Base-by-base conservation (phyloP, 1,140 invertebrate species). In the Stegodyphus dumicola region DNA sequence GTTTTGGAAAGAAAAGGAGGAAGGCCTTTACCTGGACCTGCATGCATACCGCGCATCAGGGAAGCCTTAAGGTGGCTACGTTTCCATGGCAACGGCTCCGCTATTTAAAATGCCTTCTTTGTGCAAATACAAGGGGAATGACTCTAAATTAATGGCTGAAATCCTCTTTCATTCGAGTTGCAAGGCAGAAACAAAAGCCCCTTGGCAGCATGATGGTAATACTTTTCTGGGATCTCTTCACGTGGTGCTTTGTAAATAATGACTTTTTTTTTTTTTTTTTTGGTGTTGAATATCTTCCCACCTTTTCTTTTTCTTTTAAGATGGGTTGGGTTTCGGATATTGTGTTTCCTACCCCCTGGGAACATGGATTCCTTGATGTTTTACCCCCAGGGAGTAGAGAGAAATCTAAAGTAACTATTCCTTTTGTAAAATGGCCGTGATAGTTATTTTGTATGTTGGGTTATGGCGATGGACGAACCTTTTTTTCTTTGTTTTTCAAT, bases 91-190 rank as follows among this genome's bases (percentile, higher is more conserved):
- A 60, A 85, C 81, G 70, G 70, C 56, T 60, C 48, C 81, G 69
- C 80, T 75, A 75, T 83, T 71, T 80, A 80, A 80, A 80, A 80
- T 80, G 67, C 77, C 66, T 80, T 76, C 81, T 77, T 60, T 77
- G 81, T 85, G 81, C 81, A 83, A 83, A 83, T 83, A 83, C 81
- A 76, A 77, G 73, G 69, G 81, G 81, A 85, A 85, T 85, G 81
- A 85, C 73, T 85, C 81, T 77, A 85, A 85, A 85, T 85, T 85
- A 85, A 85, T 85, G 81, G 81, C 70, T 77, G 64, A 69, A 77
- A 85, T 76, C 74, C 81, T 70, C 66, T 85, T 85, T 76, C 81
- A 75, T 83, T 65, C 70, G 17, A 49, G 60, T 53, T 18, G 33
- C 7, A 60, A 67, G 17, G 7, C 70, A 75, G 74, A 85, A 85